Evolutionary conservation across 2,888 invertebrate genomes (phyloP).

Genomic region (Lasioglossum morio): DNA sequence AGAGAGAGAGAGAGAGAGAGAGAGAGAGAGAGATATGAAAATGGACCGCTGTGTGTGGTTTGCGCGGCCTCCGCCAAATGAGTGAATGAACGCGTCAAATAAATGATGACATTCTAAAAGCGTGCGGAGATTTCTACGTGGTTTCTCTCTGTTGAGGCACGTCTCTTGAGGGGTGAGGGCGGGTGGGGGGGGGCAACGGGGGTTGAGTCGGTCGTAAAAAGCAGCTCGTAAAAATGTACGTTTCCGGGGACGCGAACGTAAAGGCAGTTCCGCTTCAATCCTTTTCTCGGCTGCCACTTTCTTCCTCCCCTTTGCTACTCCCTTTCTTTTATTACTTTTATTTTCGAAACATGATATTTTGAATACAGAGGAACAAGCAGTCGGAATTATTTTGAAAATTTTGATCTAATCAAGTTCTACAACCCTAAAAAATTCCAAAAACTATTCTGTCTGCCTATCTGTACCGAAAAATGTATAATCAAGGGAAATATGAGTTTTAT

Average conservation of each 20-base stretch:
- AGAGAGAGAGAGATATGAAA: conserved; percentile 24
- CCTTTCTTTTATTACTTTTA: not conserved
- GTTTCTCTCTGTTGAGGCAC: not conserved
- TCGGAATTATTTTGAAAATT: not conserved
- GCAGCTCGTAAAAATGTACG: conserved; percentile 58
- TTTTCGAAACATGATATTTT: conserved; percentile 30
- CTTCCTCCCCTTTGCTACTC: not conserved
- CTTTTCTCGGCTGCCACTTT: conserved; percentile 17
- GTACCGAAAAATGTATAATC: too few species aligned
- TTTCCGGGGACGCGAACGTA: conserved; percentile 56
- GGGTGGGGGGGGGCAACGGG: too few species aligned
- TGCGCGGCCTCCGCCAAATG: conserved; percentile 25
- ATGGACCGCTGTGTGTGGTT: conserved; percentile 31
- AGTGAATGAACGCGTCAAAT: conserved; percentile 48
- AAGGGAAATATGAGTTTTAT: too few species aligned
- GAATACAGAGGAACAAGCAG: not conserved
- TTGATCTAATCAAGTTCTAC: not conserved
- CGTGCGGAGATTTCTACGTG: conserved; percentile 35
- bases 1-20: conserved; percentile 9
- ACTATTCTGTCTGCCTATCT: too few species aligned
- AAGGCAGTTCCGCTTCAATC: conserved; percentile 58
- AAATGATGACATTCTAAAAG: conserved; percentile 55
- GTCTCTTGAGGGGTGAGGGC: not conserved
- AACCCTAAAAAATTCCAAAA: too few species aligned
- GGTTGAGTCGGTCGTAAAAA: conserved; percentile 50